Conservation (phyloP, 2,113 vertebrate species). For the Brevimyrus niger region DNA sequence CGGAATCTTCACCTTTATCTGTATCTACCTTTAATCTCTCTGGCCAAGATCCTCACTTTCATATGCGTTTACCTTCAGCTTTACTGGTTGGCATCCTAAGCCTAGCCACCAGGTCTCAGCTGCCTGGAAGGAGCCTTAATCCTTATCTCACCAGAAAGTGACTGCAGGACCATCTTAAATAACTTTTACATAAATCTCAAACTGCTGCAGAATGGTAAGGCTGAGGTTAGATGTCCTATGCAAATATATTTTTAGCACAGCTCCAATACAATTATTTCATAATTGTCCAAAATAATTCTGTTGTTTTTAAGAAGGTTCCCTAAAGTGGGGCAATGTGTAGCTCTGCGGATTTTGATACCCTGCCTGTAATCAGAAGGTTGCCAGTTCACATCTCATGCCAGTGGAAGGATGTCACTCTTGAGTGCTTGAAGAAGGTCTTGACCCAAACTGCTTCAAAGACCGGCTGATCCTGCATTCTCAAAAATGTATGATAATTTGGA, state of each 20-base stretch:
- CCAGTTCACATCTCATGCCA: not conserved
- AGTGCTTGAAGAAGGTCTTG: not conserved
- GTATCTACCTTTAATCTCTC: not conserved
- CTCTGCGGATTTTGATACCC: not conserved
- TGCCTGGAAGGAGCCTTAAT: not conserved
- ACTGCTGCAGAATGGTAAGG: not conserved
- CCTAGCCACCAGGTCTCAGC: too few species aligned
- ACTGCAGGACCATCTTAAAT: not conserved
- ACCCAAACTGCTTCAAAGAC: not conserved
- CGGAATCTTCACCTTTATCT: not conserved
- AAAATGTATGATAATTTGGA: not conserved
- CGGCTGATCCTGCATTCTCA: not conserved
- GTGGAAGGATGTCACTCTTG: not conserved
- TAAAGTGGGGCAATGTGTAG: not conserved
- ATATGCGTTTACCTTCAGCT: not conserved
- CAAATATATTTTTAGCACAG: not conserved
- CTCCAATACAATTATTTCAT: not conserved
- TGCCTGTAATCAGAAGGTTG: not conserved
- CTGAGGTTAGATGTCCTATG: not conserved
- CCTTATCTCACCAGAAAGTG: not conserved
- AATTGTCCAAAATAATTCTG: not conserved
- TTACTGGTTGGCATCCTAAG: not conserved
- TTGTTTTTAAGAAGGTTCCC: not conserved
- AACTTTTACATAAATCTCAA: not conserved
- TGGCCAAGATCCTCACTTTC: not conserved